Evolutionary conservation across 2,888 invertebrate species (phyloP), one percentile per base, ranked within the genome.

Genomic region (Mythimna vitellina): DNA sequence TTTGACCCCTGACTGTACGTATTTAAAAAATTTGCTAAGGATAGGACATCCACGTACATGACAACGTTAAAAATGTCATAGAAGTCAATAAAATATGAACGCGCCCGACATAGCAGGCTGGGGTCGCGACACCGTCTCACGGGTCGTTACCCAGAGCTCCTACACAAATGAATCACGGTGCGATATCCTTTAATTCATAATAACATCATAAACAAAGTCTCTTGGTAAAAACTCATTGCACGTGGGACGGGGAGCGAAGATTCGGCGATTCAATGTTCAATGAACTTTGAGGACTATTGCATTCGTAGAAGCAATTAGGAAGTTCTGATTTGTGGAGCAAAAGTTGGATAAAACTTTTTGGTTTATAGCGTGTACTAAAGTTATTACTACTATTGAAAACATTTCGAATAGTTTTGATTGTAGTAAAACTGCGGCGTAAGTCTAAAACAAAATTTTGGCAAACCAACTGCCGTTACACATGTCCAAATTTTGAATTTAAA

Each of bases 151-250:
- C 85, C 87, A 87, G 76, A 87, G 78, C 83, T 76, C 90, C 90
- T 80, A 91, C 92, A 71, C 86, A 70, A 80, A 86, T 90, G 89
- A 92, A 87, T 91, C 92, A 92, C 83, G 78, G 88, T 82, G 86
- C 87, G 81, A 81, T 90, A 88, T 86, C 85, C 89, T 82, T 70
- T 86, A 66, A 38, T 68, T 80, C 72, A 83, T 81, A 79, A 74
- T 72, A 76, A 80, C 65, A 86, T 87, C 85, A 88, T 85, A 87
- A 88, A 90, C 87, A 87, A 87, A 85, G 80, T 83, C 73, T 84
- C 70, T 78, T 82, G 69, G 68, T 62, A 79, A 58, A 20, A 73
- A 73, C 66, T 79, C 65, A 66, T 72, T 76, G 73, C 74, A 86
- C 75, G 90, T 90, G 88, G 90, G 90, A 75, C 72, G 88, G 71